phyloP scores from a whole-genome alignment of 37 sponge, comb jelly and placozoan genomes.

The Haliclona indistincta region DNA sequence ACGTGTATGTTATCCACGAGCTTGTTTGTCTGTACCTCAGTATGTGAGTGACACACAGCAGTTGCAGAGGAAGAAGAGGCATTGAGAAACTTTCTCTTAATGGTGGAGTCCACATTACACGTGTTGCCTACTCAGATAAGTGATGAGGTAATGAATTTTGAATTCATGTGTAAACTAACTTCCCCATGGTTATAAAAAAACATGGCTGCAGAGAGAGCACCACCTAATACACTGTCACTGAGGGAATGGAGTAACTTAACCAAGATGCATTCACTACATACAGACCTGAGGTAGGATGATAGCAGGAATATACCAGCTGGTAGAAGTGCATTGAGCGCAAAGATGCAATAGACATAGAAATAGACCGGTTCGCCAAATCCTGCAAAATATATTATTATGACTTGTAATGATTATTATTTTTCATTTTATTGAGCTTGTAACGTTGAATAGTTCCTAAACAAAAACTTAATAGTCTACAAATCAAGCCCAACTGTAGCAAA shows the following conservation, averaged over 20 bases:
- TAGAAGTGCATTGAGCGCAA: conserved; percentile 79
- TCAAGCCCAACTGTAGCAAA: too few relatives aligned
- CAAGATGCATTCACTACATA: neutral
- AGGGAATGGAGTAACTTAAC: neutral
- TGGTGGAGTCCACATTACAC: conserved; percentile 98
- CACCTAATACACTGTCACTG: conserved; percentile 70
- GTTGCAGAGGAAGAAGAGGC: conserved; percentile 85
- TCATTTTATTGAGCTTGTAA: too few relatives aligned
- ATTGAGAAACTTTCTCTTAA: conserved; percentile 96
- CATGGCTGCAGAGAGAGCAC: conserved; percentile 28
- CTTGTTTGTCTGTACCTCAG: conserved; percentile 45
- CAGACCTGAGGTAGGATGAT: conserved; percentile 58
- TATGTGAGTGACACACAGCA: conserved; percentile 47
- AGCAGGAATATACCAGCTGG: conserved; percentile 60
- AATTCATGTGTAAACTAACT: conserved; percentile 20
- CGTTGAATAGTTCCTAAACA: too few relatives aligned
- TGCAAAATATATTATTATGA: too few relatives aligned
- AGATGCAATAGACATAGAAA: conserved; percentile 88
- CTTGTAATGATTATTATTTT: too few relatives aligned
- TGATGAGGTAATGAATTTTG: too few relatives aligned
- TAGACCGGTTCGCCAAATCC: conserved; percentile 79
- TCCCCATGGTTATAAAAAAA: conserved; percentile 89
- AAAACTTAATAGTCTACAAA: too few relatives aligned
- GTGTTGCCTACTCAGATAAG: conserved; percentile 48
- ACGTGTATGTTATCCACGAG: too few relatives aligned